These are phyloP conservation scores for Automeris io DNA, from an alignment of 2,888 invertebrate species.

Conservation along the genomic window DNA sequence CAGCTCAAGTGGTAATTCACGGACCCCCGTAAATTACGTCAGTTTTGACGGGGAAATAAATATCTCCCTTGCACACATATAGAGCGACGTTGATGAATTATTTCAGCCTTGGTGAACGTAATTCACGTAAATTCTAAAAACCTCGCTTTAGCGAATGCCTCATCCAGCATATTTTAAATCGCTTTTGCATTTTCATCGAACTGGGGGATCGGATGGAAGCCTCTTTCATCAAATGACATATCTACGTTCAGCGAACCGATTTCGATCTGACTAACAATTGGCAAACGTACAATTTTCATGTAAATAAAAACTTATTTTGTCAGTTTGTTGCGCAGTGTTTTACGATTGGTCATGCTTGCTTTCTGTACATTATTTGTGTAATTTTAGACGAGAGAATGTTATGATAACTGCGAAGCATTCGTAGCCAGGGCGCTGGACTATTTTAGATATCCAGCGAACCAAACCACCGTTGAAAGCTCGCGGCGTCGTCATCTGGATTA, in stretches of 20 bases:
- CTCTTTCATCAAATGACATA: constrained; percentile 24
- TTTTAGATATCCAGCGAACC: constrained; percentile 32
- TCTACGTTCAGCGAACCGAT: constrained; percentile 27
- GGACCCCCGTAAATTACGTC: not conserved
- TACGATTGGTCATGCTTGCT: constrained; percentile 26
- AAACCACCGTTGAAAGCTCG: constrained; percentile 11
- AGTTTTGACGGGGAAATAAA: not conserved
- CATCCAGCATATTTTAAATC: not conserved
- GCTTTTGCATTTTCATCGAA: not conserved
- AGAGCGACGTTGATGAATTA: not conserved
- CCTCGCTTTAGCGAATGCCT: not conserved
- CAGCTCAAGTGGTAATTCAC: not conserved
- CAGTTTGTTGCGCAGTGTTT: constrained; percentile 13
- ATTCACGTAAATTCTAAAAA: not conserved
- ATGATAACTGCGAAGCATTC: constrained; percentile 35
- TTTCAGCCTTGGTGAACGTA: not conserved
- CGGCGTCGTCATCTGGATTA: constrained; percentile 22
- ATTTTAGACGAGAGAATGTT: constrained; percentile 46
- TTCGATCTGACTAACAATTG: constrained; percentile 35
- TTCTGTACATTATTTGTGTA: constrained; percentile 32
- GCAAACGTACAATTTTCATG: constrained; percentile 43
- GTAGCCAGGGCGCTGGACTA: constrained; percentile 29
- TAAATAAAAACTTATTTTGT: constrained; percentile 19
- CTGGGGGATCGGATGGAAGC: not conserved
- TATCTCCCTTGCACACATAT: not conserved